Conservation (phyloP, 2,888 invertebrate species). For the Campopleginae sp. region DNA sequence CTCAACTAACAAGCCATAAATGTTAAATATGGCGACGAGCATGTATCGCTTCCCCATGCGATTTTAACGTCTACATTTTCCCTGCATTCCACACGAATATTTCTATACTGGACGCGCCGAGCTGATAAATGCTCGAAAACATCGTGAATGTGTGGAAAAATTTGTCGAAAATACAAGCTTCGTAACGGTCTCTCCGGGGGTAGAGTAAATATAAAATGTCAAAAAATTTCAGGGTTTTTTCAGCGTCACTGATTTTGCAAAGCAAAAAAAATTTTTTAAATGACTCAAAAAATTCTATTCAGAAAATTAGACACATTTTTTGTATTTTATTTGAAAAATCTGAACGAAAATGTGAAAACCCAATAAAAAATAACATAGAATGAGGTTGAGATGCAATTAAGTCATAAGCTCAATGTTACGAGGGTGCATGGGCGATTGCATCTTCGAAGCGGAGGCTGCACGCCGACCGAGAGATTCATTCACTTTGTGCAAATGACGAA, state of each 20-base stretch:
- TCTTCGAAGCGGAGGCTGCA: neutral
- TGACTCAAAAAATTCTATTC: neutral
- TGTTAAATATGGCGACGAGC: neutral
- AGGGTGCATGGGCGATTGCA: neutral
- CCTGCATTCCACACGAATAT: neutral
- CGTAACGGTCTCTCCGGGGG: neutral
- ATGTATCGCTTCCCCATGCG: conserved; percentile 3
- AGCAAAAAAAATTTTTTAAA: neutral
- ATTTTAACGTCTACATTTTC: conserved; percentile 5
- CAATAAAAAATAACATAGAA: neutral
- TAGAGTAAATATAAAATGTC: neutral
- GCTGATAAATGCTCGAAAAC: no score
- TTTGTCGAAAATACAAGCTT: neutral
- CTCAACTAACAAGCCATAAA: conserved; percentile 31
- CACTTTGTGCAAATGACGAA: neutral
- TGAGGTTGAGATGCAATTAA: neutral
- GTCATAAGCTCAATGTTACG: neutral
- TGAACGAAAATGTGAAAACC: neutral
- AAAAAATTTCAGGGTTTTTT: neutral
- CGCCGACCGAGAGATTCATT: conserved; percentile 3
- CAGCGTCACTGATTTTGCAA: neutral
- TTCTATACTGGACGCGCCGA: neutral
- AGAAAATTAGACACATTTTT: neutral
- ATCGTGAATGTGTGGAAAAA: conserved; percentile 3
- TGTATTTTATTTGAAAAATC: neutral